Evolutionary conservation across 2,888 invertebrate genomes (phyloP).

Genomic region (Halictus ligatus): DNA sequence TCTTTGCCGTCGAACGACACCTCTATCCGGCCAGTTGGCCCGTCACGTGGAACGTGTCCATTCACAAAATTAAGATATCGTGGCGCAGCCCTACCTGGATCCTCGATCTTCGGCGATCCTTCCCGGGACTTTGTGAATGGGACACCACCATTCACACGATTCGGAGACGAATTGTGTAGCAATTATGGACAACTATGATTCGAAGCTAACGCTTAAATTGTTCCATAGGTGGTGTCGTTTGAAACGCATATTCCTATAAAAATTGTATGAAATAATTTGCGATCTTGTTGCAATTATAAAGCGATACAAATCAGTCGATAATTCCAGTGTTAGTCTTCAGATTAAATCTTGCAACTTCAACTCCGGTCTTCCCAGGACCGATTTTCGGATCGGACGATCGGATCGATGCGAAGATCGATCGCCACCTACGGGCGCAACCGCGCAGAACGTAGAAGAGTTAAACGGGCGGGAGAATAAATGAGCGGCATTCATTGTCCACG

Average conservation of each 20-base stretch:
- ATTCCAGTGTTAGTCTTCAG: too few relatives aligned
- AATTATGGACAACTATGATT: not conserved
- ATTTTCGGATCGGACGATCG: not conserved
- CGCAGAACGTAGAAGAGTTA: not conserved
- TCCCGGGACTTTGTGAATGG: not conserved
- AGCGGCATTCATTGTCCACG: slow-evolving; percentile 32
- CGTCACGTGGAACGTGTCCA: slow-evolving; percentile 66
- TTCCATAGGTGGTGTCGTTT: too few relatives aligned
- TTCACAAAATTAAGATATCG: slow-evolving; percentile 74
- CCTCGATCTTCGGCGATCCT: not conserved
- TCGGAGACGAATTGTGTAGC: not conserved
- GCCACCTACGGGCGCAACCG: not conserved
- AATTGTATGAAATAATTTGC: too few relatives aligned
- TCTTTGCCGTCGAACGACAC: slow-evolving; percentile 15
- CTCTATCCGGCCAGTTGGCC: slow-evolving; percentile 28
- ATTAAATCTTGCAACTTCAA: not conserved
- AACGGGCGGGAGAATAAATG: slow-evolving; percentile 39
- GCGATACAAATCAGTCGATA: too few relatives aligned
- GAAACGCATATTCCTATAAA: too few relatives aligned
- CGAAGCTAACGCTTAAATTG: not conserved
- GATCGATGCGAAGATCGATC: not conserved
- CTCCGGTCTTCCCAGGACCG: not conserved
- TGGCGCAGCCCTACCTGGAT: slow-evolving; percentile 24
- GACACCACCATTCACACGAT: not conserved
- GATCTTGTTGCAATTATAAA: too few relatives aligned